Evolutionary conservation across 2,888 invertebrate species (phyloP).

Genomic region (Euphydryas editha): DNA sequence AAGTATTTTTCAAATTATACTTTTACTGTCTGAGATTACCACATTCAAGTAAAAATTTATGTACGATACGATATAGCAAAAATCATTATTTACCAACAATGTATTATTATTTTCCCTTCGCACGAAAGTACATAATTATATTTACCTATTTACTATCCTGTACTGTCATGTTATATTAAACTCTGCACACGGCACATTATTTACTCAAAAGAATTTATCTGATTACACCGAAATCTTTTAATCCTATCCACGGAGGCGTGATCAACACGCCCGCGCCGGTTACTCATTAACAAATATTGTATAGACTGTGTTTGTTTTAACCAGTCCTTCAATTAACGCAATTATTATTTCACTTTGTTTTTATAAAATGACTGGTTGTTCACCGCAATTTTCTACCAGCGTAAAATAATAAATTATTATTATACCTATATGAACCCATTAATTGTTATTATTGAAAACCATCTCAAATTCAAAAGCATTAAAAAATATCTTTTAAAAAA

Average conservation of each 20-base stretch:
- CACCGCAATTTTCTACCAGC: too few species aligned
- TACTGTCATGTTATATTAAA: neutral
- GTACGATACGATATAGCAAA: too few species aligned
- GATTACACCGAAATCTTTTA: conserved; percentile 5
- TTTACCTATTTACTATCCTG: neutral
- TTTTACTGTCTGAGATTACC: too few species aligned
- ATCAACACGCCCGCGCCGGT: neutral
- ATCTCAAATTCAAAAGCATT: too few species aligned
- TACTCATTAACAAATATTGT: conserved; percentile 4
- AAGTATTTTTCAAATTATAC: too few species aligned
- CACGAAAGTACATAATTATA: neutral
- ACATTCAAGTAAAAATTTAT: too few species aligned
- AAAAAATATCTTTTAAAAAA: too few species aligned
- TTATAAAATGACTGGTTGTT: neutral
- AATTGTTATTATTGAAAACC: too few species aligned
- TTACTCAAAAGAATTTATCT: conserved; percentile 1
- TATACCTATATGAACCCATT: too few species aligned
- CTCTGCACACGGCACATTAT: conserved; percentile 1
- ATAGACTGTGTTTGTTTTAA: neutral
- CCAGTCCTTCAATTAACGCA: neutral
- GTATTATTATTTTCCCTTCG: neutral
- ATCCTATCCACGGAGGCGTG: neutral
- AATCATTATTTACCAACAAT: too few species aligned
- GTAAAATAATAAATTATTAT: too few species aligned
- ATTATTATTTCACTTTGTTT: neutral